Evolutionary conservation across 2,888 invertebrate species (phyloP).

Genomic region (Mycalesis mineus): DNA sequence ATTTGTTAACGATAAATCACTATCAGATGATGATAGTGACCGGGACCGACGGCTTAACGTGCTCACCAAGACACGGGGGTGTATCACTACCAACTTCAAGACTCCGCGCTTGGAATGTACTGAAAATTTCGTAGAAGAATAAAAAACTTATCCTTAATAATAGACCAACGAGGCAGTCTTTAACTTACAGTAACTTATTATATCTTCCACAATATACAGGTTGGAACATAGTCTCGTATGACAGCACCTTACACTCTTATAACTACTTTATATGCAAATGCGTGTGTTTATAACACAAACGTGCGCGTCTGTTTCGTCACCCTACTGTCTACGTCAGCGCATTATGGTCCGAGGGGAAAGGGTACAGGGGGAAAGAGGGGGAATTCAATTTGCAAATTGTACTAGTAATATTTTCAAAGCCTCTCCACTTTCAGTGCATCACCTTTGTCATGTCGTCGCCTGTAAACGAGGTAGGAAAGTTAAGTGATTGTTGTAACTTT

Average conservation of each 20-base stretch:
- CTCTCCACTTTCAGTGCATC: conserved; percentile 12
- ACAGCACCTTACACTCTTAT: conserved; percentile 17
- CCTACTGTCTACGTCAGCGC: conserved; percentile 9
- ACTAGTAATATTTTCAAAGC: conserved; percentile 27
- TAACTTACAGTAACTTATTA: too few species aligned
- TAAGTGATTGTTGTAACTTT: neutral
- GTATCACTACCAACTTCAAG: too few species aligned
- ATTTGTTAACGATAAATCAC: too few species aligned
- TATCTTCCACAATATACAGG: too few species aligned
- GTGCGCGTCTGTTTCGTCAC: conserved; percentile 29
- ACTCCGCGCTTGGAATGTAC: too few species aligned
- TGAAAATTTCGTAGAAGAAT: too few species aligned
- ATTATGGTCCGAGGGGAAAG: conserved; percentile 10
- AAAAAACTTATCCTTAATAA: too few species aligned
- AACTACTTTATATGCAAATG: conserved; percentile 19
- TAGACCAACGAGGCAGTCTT: too few species aligned
- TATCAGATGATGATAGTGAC: too few species aligned
- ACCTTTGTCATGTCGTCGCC: conserved; percentile 14
- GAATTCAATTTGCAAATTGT: conserved; percentile 30
- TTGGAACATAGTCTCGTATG: conserved; percentile 2
- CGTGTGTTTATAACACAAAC: conserved; percentile 16
- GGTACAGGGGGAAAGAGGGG: neutral
- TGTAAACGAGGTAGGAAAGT: neutral
- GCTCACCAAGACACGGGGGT: too few species aligned
- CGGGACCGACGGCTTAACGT: too few species aligned